Conservation (phyloP, 2,888 invertebrate genomes). For the Vanessa cardui region DNA sequence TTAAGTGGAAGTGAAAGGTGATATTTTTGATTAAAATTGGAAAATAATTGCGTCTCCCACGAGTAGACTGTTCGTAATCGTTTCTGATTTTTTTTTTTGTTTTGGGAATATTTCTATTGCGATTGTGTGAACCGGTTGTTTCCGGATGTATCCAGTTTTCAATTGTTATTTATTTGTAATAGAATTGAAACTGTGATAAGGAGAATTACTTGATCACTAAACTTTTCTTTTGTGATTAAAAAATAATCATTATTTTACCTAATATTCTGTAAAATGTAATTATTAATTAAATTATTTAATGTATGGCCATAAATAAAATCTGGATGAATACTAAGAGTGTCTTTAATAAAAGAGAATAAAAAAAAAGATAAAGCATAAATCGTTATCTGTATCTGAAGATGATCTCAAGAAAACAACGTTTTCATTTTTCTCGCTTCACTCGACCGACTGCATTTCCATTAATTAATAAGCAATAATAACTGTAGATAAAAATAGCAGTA, state of each 20-base stretch:
- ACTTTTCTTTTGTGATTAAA: not conserved
- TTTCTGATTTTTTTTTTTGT: slow-evolving; percentile 53
- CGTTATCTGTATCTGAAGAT: slow-evolving; percentile 19
- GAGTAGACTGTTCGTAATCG: slow-evolving; percentile 68
- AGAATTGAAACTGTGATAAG: not conserved
- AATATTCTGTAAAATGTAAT: too few relatives aligned
- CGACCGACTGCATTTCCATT: slow-evolving; percentile 40
- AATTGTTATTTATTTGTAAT: not conserved
- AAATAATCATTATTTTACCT: not conserved
- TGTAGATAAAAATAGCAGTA: slow-evolving; percentile 41
- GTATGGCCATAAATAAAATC: too few relatives aligned
- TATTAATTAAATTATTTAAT: too few relatives aligned
- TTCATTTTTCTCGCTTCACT: slow-evolving; percentile 40
- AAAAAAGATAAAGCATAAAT: slow-evolving; percentile 1
- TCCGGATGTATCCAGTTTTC: slow-evolving; percentile 52
- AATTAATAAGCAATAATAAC: slow-evolving; percentile 43
- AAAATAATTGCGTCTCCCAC: slow-evolving; percentile 83
- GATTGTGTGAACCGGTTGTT: slow-evolving; percentile 65
- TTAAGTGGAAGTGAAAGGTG: slow-evolving; percentile 81
- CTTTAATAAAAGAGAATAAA: too few relatives aligned
- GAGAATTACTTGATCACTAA: not conserved
- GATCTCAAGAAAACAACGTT: slow-evolving; percentile 22
- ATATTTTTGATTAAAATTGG: slow-evolving; percentile 83
- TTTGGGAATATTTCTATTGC: slow-evolving; percentile 63
- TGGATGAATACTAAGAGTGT: too few relatives aligned